Evolutionary conservation across 1,140 invertebrate species (phyloP), one percentile per base, ranked within the genome.

Genomic region (Leptinotarsa defecta): DNA sequence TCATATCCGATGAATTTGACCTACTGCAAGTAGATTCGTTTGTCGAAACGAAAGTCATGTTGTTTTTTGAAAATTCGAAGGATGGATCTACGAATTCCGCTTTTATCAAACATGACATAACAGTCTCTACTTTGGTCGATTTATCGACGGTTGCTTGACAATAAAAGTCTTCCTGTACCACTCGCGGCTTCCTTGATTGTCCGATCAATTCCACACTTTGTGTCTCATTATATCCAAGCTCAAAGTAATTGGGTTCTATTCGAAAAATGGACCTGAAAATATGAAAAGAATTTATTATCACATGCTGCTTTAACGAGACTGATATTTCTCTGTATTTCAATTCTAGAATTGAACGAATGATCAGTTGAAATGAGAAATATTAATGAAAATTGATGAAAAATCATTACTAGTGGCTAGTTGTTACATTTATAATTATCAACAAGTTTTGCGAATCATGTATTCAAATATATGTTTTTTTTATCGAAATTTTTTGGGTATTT

Each of bases 61-160:
- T 74, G 8, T 68, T 13, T 57, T 79, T 80, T 3, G 78, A 80
- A 27, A 84, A 71, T 24, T 71, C 48, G 0, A 84, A 22, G 13
- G 68, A 62, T 0, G 84, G 83, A 11, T 80, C 79, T 11, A 83
- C 80, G 78, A 85, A 84, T 68, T 79, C 71, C 0, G 82, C 84
- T 19, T 69, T 61, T 2, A 84, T 57, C 3, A 74, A 68, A 68
- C 79, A 79, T 20, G 71, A 48, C 19, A 75, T 69, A n/a, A 72
- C 27, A 43, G 48, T n/a, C 0, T 19, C 19, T 15, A 73, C 43
- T 65, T 48, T 73, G 48, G 1, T 62, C 4, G 69, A 78, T 61
- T 77, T 78, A 19, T 79, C 78, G 15, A 81, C 74, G 13, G 71
- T n/a, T 69, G 79, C 82, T 57, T 83, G 79, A 74, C 79, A 82